A percentile compares a stretch with the other conserved stretches of the same genome.
Conservation (phyloP, 2,797 vertebrate genomes). For the Rhynchonycteris naso region DNA sequence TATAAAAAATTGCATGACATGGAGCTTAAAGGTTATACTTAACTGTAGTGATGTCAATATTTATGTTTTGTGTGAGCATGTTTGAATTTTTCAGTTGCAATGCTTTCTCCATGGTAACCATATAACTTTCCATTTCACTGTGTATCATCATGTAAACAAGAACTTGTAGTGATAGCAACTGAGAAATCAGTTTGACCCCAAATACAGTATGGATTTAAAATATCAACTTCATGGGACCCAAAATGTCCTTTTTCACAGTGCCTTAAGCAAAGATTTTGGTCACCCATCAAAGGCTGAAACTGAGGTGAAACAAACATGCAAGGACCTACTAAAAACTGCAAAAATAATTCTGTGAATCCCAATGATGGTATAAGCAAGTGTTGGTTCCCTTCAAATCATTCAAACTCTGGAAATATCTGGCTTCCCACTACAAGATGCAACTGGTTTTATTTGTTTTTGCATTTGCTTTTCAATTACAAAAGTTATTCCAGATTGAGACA, state of each 20-base stretch:
- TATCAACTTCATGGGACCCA: neutral
- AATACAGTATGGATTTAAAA: constrained; percentile 21
- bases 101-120: neutral
- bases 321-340: neutral
- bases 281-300: neutral
- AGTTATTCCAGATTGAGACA: neutral
- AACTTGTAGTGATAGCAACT: neutral
- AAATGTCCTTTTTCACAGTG: neutral
- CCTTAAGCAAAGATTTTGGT: constrained; percentile 3
- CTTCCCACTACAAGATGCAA: neutral
- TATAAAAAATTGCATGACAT: neutral
- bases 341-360: neutral
- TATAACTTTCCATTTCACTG: neutral
- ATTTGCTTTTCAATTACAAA: constrained; percentile 25
- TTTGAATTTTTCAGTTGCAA: neutral
- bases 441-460: neutral
- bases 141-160: neutral
- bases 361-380: neutral
- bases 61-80: neutral
- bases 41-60: neutral
- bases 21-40: neutral
- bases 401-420: neutral
- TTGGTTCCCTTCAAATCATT: neutral
- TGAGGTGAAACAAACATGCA: neutral
- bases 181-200: constrained; percentile 48